Base-by-base conservation (phyloP, 2,888 invertebrate species). In the Campoplex capitator region DNA sequence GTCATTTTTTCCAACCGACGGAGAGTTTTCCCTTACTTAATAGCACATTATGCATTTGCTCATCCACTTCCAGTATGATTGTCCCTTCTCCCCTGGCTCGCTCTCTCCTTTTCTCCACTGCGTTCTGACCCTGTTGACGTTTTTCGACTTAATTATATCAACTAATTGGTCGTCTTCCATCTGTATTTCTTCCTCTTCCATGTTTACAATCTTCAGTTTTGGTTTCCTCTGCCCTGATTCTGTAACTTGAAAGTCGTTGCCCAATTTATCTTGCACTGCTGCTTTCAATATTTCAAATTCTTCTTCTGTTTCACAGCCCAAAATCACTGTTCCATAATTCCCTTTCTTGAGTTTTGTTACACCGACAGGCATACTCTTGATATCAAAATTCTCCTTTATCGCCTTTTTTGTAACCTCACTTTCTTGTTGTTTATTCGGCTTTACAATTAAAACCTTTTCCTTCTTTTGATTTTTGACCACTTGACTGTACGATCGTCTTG, bases 141-240 rank as follows among this genome's bases (percentile, higher is more conserved):
- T 68, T 54, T 78, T 68, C 23, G 2, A 54, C 18, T 54, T 51
- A 18, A 77, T 77, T 11, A 51, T 77, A 18, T 77, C 35, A 6
- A 51, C 8, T 11, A 77, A 67, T 11, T 77, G 67, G 35, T 77
- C 28, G 8, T 78, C 56, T 18, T 23, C 54, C 38, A 56, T 11
- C 23, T 48, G 18, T 2, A 54, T 23, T 70, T 70, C 78, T 13
- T 78, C 77, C 32, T 35, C 54, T 9, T 77, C 77, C 28, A 77
- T 56, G 32, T 65, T 51, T 11, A 58, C 51, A 28, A 77, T 77
- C 45, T 77, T 77, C 3, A 77, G 3, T 51, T 77, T 77, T n/a
- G 48, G 65, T 67, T 70, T 79, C 54, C 18, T 51, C 62, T 73
- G 62, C 0, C 23, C 38, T 11, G 79, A 32, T 35, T 73, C 79